Evolutionary conservation across 1,140 invertebrate genomes (phyloP).

Genomic region (Lutraria rhynchaena): DNA sequence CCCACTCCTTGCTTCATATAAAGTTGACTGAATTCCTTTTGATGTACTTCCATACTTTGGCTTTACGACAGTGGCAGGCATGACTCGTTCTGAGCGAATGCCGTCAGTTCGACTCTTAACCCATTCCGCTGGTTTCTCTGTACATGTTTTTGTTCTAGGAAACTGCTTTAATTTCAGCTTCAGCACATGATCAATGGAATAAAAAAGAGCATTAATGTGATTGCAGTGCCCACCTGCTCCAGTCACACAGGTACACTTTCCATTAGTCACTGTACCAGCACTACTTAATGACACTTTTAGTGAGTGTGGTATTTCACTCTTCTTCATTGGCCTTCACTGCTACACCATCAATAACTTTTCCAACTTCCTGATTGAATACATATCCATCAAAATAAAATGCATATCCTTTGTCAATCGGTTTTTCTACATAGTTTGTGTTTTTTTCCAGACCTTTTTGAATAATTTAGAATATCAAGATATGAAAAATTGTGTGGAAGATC

Average conservation of each 20-base stretch:
- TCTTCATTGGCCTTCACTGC: background rate
- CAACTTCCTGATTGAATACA: background rate
- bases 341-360: background rate
- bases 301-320: constrained; percentile 1
- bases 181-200: background rate
- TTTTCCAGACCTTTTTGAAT: constrained; percentile 22
- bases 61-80: background rate
- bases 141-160: background rate
- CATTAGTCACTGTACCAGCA: background rate
- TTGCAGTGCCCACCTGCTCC: background rate
- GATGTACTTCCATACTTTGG: background rate
- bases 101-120: background rate
- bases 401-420: constrained; percentile 24
- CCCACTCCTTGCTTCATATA: constrained; percentile 1
- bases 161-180: background rate
- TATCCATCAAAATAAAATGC: background rate
- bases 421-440: constrained; percentile 7
- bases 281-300: background rate
- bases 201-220: background rate
- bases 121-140: background rate
- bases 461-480: constrained; percentile 6
- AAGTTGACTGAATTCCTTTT: background rate
- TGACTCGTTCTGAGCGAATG: background rate
- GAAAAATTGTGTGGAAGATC: constrained; percentile 3
- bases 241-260: constrained; percentile 1